Conservation (phyloP, 1,140 invertebrate species). For the Drosophila yakuba region DNA sequence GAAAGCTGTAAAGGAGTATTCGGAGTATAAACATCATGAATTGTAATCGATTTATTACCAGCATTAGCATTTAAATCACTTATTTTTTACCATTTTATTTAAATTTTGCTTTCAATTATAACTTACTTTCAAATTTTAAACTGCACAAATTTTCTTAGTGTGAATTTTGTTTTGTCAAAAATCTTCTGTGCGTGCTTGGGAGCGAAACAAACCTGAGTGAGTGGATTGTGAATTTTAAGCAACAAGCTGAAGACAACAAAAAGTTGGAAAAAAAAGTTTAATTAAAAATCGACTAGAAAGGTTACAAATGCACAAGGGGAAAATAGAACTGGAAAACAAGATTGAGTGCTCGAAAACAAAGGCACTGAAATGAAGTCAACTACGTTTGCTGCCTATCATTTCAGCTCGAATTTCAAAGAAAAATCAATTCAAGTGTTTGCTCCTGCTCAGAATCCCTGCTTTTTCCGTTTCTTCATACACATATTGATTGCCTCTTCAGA, state of each 20-base stretch:
- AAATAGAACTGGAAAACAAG: constrained; percentile 16
- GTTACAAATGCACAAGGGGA: constrained; percentile 16
- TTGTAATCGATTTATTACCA: too few species aligned
- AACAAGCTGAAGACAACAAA: constrained; percentile 1
- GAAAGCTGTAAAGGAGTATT: background rate
- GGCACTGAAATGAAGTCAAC: constrained; percentile 45
- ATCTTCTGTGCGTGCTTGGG: constrained; percentile 24
- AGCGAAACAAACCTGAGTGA: constrained; percentile 12
- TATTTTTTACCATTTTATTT: too few species aligned
- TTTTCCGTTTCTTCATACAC: constrained; percentile 3
- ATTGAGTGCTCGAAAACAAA: constrained; percentile 29
- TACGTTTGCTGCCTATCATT: constrained; percentile 37
- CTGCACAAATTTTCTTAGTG: background rate
- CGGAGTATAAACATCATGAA: too few species aligned
- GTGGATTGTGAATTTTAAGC: constrained; percentile 37
- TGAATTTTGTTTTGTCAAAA: constrained; percentile 8
- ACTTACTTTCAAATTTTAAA: background rate
- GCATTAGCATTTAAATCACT: too few species aligned
- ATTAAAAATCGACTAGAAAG: constrained; percentile 48
- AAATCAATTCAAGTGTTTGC: constrained; percentile 73
- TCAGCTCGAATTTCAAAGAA: constrained; percentile 62
- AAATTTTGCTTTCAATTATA: background rate
- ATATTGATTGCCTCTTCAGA: constrained; percentile 64
- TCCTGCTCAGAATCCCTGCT: background rate
- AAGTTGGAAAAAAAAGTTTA: constrained; percentile 24